These are phyloP conservation scores for Odontocolon sp. DNA, from an alignment of 2,888 invertebrate genomes.

Conservation along the genomic window DNA sequence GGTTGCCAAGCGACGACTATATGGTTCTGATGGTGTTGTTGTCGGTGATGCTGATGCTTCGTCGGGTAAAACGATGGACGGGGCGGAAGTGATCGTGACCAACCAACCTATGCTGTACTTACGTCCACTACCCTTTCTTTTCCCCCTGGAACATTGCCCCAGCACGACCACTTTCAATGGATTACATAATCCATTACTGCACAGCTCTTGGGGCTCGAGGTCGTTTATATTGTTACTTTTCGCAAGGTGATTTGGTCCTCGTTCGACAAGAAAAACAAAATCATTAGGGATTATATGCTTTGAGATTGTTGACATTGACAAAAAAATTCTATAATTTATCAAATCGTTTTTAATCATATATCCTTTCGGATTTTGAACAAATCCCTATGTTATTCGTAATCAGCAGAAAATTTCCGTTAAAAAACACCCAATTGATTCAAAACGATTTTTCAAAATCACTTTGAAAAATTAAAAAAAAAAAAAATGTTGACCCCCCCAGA, in stretches of 20 bases:
- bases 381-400: no score
- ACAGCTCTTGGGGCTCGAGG: constrained; percentile 24
- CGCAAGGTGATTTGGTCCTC: constrained; percentile 40
- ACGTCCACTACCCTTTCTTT: constrained; percentile 63
- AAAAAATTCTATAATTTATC: background rate
- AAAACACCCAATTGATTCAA: no score
- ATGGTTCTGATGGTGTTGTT: constrained; percentile 19
- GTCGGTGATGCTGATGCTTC: constrained; percentile 39
- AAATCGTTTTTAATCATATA: background rate
- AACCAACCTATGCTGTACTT: constrained; percentile 65
- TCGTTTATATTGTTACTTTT: background rate
- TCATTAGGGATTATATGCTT: no score
- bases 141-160: constrained; percentile 57
- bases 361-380: no score
- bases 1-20: constrained; percentile 55
- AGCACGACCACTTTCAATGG: constrained; percentile 44
- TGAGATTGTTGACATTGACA: no score
- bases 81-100: constrained; percentile 74
- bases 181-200: constrained; percentile 57
- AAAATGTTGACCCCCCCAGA: no score
- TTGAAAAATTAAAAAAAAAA: no score
- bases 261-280: constrained; percentile 22
- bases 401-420: no score
- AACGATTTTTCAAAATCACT: no score
- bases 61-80: constrained; percentile 61